Evolutionary conservation across 2,113 vertebrate genomes (phyloP).

Genomic region (Gadus macrocephalus): DNA sequence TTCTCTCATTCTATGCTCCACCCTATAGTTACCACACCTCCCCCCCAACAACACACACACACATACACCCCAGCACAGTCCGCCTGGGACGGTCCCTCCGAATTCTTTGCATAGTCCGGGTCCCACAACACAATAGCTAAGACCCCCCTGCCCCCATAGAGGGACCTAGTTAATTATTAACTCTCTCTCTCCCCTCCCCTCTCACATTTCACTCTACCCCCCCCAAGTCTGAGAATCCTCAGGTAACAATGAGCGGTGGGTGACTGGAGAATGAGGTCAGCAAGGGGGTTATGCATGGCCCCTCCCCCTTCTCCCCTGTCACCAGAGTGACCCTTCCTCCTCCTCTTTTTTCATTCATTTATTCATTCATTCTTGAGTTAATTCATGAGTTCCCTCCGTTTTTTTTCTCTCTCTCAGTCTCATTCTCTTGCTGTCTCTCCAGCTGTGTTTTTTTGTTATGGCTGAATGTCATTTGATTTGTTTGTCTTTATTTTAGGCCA

Average conservation of each 20-base stretch:
- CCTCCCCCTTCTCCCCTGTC: neutral
- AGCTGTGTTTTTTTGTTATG: too few relatives aligned
- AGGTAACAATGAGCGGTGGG: slow-evolving; percentile 42
- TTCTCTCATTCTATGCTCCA: slow-evolving; percentile 35
- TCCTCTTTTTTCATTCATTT: too few relatives aligned
- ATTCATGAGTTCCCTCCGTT: too few relatives aligned
- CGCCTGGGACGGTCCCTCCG: neutral
- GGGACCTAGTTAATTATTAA: slow-evolving; percentile 49
- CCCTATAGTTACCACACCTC: slow-evolving; percentile 6
- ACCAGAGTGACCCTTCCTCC: neutral
- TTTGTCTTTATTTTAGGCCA: too few relatives aligned
- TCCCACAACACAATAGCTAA: slow-evolving; percentile 22
- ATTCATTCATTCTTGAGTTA: too few relatives aligned
- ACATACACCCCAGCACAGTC: too few relatives aligned
- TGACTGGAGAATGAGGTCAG: slow-evolving; percentile 37
- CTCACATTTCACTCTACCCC: slow-evolving; percentile 24
- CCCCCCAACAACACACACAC: too few relatives aligned
- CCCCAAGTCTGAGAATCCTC: slow-evolving; percentile 24
- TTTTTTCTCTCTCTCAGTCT: neutral
- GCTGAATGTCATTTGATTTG: too few relatives aligned
- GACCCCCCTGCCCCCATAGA: slow-evolving; percentile 14
- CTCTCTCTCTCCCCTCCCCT: slow-evolving; percentile 1
- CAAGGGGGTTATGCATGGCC: slow-evolving; percentile 2
- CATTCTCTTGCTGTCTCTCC: too few relatives aligned
- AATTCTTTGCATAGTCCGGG: slow-evolving; percentile 46